Percentiles rank a stretch among this genome's conserved stretches.
phyloP scores from a whole-genome alignment of 2,888 invertebrate species.

The Myopa testacea region DNA sequence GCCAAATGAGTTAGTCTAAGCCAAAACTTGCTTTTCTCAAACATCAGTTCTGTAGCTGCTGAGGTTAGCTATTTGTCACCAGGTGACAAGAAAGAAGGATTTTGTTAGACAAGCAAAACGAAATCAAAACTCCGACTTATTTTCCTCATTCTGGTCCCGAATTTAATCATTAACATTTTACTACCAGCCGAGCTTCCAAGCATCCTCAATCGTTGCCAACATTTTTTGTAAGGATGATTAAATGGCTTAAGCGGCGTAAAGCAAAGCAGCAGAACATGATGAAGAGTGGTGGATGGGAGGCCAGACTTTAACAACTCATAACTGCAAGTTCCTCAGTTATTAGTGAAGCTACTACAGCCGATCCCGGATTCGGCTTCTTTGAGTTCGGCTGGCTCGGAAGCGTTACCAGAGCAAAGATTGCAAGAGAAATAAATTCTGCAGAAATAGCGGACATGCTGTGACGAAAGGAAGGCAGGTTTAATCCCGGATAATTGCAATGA shows the following conservation, averaged over 20 bases:
- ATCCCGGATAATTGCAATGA: slow-evolving; percentile 65
- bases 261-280: not conserved
- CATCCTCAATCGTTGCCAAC: too few relatives aligned
- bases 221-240: slow-evolving; percentile 1
- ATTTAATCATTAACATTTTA: too few relatives aligned
- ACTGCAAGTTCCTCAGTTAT: not conserved
- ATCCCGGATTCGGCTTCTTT: not conserved
- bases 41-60: not conserved
- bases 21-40: too few relatives aligned
- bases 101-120: not conserved
- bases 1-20: too few relatives aligned
- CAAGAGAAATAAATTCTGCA: not conserved
- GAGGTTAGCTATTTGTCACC: not conserved
- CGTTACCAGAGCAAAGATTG: slow-evolving; percentile 10
- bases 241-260: slow-evolving; percentile 27
- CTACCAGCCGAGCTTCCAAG: too few relatives aligned
- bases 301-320: too few relatives aligned
- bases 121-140: not conserved
- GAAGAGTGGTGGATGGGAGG: not conserved
- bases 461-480: slow-evolving; percentile 56
- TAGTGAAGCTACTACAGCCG: not conserved
- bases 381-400: not conserved
- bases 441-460: not conserved
- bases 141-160: too few relatives aligned
- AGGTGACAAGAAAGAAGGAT: too few relatives aligned